Base-by-base conservation (phyloP, 2,888 invertebrate species). In the Caenorhabditis japonica region DNA sequence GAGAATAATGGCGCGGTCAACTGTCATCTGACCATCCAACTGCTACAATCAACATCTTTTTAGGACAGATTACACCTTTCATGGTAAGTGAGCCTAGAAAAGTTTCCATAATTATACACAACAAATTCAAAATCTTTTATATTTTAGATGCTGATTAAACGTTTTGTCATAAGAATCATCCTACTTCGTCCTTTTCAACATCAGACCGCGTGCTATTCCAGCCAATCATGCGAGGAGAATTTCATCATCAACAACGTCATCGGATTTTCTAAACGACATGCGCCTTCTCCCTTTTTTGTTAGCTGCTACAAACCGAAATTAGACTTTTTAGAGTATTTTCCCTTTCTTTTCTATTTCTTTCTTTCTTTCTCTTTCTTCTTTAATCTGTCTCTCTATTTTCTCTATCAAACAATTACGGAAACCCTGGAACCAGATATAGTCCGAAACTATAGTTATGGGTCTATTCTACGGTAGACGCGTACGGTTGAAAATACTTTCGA, bases 381-480 rank as follows among this genome's bases (percentile, higher is more conserved):
- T 25, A 12, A 27, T 15, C 25, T 19, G 56, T 51, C 59, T 59
- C 51, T 36, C 30, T 39, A 27, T 68, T 30, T 36, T 59, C 56
- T 44, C 41, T 73, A 66, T 73, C 73, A 43, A 58, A 43, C 25
- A 30, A 51, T 56, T 73, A 68, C 73, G 68, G 73, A 73, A 61
- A 43, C 38, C 47, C 36, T 52, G 56, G 46, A 30, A 52, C 53
- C 64, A 21, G 5, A 39, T 47, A 58, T 71, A 71, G 71, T 71
- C 71, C 52, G 62, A 71, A 36, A 52, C 72, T 49, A 53, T 61
- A 73, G 68, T 34, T 73, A 73, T 73, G 74, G 74, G 74, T 74
- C 74, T 74, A 74, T 74, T 41, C 47, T 74, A 74, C 74, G 74
- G 74, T 69, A 74, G 74, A 69, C 69, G 69, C 69, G 21, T 62